Evolutionary conservation across 2,113 vertebrate species (phyloP).

Genomic region (Hystrix cristata): DNA sequence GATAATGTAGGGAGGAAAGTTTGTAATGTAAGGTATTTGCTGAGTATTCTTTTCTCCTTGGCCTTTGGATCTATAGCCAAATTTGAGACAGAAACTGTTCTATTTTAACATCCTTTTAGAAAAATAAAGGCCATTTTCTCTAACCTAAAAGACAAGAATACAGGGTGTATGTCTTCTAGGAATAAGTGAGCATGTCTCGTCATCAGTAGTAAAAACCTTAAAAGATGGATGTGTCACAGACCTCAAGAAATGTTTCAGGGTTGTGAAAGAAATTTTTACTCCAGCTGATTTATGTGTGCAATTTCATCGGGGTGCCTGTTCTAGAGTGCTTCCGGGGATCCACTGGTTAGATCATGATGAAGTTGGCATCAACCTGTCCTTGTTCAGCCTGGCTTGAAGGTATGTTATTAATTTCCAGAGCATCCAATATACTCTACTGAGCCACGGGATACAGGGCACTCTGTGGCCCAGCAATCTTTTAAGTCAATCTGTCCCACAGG

Average conservation of each 20-base stretch:
- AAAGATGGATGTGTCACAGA: slow-evolving; percentile 67
- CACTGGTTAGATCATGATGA: slow-evolving; percentile 74
- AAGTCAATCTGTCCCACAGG: neutral
- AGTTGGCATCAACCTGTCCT: slow-evolving; percentile 73
- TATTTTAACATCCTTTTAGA: slow-evolving; percentile 20
- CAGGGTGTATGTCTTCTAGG: slow-evolving; percentile 1
- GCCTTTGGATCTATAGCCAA: neutral
- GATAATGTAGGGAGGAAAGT: neutral
- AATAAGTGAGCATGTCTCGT: slow-evolving; percentile 19
- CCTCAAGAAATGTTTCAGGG: slow-evolving; percentile 73
- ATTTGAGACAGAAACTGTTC: slow-evolving; percentile 16
- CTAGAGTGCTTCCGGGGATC: slow-evolving; percentile 69
- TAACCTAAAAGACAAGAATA: slow-evolving; percentile 47
- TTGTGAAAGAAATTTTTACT: slow-evolving; percentile 69
- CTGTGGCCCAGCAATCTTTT: neutral
- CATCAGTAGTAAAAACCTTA: slow-evolving; percentile 53
- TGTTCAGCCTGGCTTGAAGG: slow-evolving; percentile 67
- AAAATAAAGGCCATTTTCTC: slow-evolving; percentile 61
- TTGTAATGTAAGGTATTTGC: neutral
- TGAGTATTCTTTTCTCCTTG: neutral
- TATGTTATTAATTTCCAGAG: slow-evolving; percentile 74
- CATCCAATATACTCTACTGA: slow-evolving; percentile 34
- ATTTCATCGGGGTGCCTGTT: slow-evolving; percentile 67
- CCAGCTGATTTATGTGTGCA: slow-evolving; percentile 77
- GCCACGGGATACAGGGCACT: neutral